Evolutionary conservation across 1,140 invertebrate species (phyloP), one percentile per base, ranked within the genome.

Genomic region (Drosophila cardini): DNA sequence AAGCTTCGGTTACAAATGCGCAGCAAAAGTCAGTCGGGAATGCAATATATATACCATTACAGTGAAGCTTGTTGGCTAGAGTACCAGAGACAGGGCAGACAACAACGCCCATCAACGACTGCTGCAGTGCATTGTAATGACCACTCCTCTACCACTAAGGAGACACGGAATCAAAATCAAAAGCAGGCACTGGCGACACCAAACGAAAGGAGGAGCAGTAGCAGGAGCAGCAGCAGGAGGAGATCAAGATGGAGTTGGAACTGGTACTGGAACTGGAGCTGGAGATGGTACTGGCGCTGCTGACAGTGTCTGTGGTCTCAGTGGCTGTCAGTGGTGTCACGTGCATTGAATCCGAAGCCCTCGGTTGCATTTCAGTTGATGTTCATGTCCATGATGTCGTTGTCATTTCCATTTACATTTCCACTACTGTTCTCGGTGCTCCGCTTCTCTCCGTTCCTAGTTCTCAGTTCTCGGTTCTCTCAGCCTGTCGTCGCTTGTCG

Each of bases 1-100:
- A 79, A 78, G 82, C 75, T 86, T 26, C 78, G 45, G 67, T 82
- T 81, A 76, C 82, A 85, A 85, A 78, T 81, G 81, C 81, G 61
- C 64, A 84, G 70, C 45, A 76, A 62, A 68, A 55, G 67, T 67
- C 60, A 64, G 58, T n/a, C 48, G 56, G 53, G 56, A 56, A 53
- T 52, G 63, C 57, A 60, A 76, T 57, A 60, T 72, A 76, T 57
- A 60, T 72, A 53, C 46, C 67, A 56, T 68, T 73, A 73, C 69
- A 65, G 70, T 76, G 21, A 26, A 26, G 21, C 21, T 26, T 26
- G 21, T 26, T 26, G 21, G 21, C 21, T 5, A 0, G 5, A 3
- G 21, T 4, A 26, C 21, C 21, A 26, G 21, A 26, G n/a, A n/a
- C n/a, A n/a, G 21, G 21, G 21, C 5, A 26, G 4, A 26, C 21